Evolutionary conservation across 2,113 vertebrate genomes (phyloP).

Genomic region (Anseranas semipalmata): DNA sequence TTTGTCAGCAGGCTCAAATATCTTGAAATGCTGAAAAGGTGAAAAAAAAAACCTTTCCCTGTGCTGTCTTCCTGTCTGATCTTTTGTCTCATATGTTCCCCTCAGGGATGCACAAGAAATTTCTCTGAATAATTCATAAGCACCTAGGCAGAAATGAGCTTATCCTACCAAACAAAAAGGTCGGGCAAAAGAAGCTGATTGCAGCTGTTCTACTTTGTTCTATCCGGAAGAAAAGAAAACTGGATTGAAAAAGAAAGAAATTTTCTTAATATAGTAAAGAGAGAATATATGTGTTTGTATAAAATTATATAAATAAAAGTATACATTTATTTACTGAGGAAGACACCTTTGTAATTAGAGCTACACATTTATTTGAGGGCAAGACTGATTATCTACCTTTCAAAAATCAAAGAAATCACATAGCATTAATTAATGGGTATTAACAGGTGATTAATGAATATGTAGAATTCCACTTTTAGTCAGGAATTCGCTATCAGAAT

Average conservation of each 20-base stretch:
- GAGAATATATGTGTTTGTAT: background rate
- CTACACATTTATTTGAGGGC: background rate
- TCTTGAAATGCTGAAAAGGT: conserved; percentile 48
- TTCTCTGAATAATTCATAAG: conserved; percentile 75
- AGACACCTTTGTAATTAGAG: background rate
- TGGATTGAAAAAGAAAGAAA: background rate
- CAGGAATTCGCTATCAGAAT: background rate
- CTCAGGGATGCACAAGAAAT: conserved; percentile 63
- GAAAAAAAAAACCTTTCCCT: conserved; percentile 63
- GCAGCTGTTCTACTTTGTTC: background rate
- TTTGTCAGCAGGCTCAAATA: conserved; percentile 58
- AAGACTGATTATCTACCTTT: background rate
- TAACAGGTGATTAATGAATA: background rate
- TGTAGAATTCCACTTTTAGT: background rate
- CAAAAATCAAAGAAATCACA: background rate
- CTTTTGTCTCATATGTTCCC: conserved; percentile 71
- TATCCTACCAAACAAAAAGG: conserved; percentile 54
- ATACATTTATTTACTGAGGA: background rate
- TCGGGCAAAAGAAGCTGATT: background rate
- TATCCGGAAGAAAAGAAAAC: background rate
- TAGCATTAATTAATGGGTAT: background rate
- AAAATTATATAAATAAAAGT: background rate
- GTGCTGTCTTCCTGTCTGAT: conserved; percentile 58
- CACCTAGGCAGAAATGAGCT: conserved; percentile 20
- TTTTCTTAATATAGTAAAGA: background rate